Evolutionary conservation across 1,140 invertebrate species (phyloP).

Genomic region (Lethocerus indicus): DNA sequence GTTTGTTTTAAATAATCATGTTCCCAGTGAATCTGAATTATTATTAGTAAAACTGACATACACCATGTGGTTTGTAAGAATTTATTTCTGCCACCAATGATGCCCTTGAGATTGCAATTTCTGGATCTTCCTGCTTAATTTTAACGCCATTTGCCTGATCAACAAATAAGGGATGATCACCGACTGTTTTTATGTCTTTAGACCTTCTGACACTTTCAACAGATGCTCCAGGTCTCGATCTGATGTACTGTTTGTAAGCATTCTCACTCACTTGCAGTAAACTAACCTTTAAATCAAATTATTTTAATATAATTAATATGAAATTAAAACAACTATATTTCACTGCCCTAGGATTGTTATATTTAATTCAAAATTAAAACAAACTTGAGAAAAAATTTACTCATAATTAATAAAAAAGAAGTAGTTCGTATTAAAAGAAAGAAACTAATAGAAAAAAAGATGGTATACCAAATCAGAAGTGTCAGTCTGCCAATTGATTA

Average conservation of each 20-base stretch:
- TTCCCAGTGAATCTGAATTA: too few relatives aligned
- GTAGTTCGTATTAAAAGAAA: too few relatives aligned
- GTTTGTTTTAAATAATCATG: constrained; percentile 5
- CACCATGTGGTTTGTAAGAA: constrained; percentile 64
- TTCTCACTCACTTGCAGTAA: constrained; percentile 64
- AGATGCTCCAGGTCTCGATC: constrained; percentile 71
- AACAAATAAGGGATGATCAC: constrained; percentile 29
- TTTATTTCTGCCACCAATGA: constrained; percentile 58
- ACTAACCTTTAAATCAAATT: constrained; percentile 33
- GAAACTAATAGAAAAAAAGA: too few relatives aligned
- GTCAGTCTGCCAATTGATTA: constrained; percentile 56
- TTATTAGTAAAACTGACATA: too few relatives aligned
- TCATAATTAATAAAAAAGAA: neutral
- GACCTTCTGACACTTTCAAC: constrained; percentile 72
- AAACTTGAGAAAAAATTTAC: too few relatives aligned
- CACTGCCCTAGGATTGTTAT: too few relatives aligned
- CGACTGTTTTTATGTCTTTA: constrained; percentile 42
- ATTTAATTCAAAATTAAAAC: too few relatives aligned
- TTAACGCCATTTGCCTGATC: constrained; percentile 23
- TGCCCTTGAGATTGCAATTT: too few relatives aligned
- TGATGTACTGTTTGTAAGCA: constrained; percentile 79
- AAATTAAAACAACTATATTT: too few relatives aligned
- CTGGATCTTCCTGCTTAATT: too few relatives aligned
- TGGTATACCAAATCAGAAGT: constrained; percentile 59
- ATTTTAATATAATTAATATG: too few relatives aligned